Evolutionary conservation across 2,888 invertebrate species (phyloP).

Genomic region (Oegoconia quadripuncta): DNA sequence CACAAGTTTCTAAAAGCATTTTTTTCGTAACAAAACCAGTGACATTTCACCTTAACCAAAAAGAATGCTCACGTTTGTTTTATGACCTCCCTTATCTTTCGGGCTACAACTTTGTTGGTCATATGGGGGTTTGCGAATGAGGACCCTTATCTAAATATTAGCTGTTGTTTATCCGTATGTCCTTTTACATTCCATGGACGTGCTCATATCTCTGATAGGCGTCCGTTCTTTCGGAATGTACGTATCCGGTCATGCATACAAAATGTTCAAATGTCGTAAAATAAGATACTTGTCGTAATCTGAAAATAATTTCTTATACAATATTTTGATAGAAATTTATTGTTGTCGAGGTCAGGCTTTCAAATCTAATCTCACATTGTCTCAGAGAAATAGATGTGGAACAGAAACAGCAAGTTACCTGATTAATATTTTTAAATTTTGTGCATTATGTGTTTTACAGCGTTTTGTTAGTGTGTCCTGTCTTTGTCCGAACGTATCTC

Average conservation of each 20-base stretch:
- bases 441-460: too few species aligned
- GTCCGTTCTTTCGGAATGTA: slow-evolving; percentile 39
- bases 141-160: slow-evolving; percentile 61
- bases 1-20: too few species aligned
- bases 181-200: slow-evolving; percentile 50
- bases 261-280: slow-evolving; percentile 20
- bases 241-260: slow-evolving; percentile 54
- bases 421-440: too few species aligned
- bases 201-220: slow-evolving; percentile 46
- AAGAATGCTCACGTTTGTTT: slow-evolving; percentile 55
- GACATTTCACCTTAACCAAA: too few species aligned
- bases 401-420: too few species aligned
- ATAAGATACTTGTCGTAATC: slow-evolving; percentile 12
- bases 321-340: too few species aligned
- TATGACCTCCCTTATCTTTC: slow-evolving; percentile 45
- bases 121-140: slow-evolving; percentile 47
- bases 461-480: too few species aligned
- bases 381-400: too few species aligned
- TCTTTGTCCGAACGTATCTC: too few species aligned
- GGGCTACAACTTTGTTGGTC: slow-evolving; percentile 45
- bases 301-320: slow-evolving; percentile 9
- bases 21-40: too few species aligned
- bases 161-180: slow-evolving; percentile 56
- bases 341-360: too few species aligned
- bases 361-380: too few species aligned